Percentiles rank a stretch among this genome's conserved stretches.
These are phyloP conservation scores for Serranus cabrilla DNA, from an alignment of 2,797 vertebrate genomes.

Conservation along the genomic window DNA sequence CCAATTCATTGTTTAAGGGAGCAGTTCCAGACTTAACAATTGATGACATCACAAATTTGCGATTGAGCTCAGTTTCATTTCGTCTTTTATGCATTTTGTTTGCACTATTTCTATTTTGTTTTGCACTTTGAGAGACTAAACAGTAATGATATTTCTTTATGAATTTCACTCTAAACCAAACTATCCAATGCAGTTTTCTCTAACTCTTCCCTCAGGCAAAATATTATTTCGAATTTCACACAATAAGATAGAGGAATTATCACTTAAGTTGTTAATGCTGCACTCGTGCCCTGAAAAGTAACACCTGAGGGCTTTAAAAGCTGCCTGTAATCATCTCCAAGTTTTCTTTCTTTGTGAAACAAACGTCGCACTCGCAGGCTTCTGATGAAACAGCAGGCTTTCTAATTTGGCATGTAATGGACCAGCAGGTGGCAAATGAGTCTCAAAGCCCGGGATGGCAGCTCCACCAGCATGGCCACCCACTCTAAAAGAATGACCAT, in stretches of 20 bases:
- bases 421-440: constrained; percentile 78
- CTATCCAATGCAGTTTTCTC: constrained; percentile 27
- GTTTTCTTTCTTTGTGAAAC: constrained; percentile 50
- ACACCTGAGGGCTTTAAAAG: constrained; percentile 58
- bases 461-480: constrained; percentile 68
- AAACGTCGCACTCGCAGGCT: constrained; percentile 51
- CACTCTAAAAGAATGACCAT: constrained; percentile 64
- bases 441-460: constrained; percentile 59
- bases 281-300: constrained; percentile 34
- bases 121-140: constrained; percentile 27
- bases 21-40: too few species aligned
- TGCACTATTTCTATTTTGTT: constrained; percentile 23
- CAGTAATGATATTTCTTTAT: constrained; percentile 35
- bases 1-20: too few species aligned
- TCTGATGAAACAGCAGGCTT: constrained; percentile 75
- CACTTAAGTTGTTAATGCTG: constrained; percentile 42
- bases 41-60: too few species aligned
- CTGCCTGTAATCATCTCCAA: constrained; percentile 58
- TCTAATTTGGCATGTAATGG: constrained; percentile 79
- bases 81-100: neutral
- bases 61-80: too few species aligned
- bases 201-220: constrained; percentile 26
- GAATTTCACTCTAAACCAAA: constrained; percentile 33
- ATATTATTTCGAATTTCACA: constrained; percentile 34
- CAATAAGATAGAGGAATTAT: constrained; percentile 29